A percentile compares a stretch with the other conserved stretches of the same genome.
phyloP scores from a whole-genome alignment of 1,140 invertebrate genomes.

The Drosophila azteca region DNA sequence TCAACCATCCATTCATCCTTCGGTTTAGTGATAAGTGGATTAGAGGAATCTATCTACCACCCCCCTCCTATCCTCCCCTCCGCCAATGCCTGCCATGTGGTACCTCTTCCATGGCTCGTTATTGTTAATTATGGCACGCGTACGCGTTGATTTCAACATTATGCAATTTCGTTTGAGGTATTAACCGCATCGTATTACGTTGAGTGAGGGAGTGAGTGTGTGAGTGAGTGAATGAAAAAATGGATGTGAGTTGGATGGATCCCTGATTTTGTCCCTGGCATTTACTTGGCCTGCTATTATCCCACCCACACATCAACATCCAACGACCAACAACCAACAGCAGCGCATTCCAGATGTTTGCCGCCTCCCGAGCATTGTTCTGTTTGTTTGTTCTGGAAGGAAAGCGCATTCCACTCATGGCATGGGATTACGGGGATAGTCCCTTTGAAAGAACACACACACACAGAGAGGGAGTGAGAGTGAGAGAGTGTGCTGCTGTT shows the following conservation, averaged over 20 bases:
- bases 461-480: too few relatives aligned
- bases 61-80: neutral
- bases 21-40: constrained; percentile 12
- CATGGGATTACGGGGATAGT: constrained; percentile 22
- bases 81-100: too few relatives aligned
- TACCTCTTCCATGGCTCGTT: constrained; percentile 19
- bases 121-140: constrained; percentile 54
- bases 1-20: too few relatives aligned
- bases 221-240: too few relatives aligned
- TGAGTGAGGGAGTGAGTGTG: neutral
- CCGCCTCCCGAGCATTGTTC: constrained; percentile 7
- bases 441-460: too few relatives aligned
- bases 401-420: constrained; percentile 31
- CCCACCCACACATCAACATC: constrained; percentile 9
- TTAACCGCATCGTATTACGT: constrained; percentile 42
- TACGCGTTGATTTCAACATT: constrained; percentile 60
- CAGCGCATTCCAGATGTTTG: neutral
- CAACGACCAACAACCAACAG: neutral
- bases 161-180: constrained; percentile 67
- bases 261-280: constrained; percentile 12
- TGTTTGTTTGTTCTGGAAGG: constrained; percentile 35
- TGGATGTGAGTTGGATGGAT: too few relatives aligned
- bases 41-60: constrained; percentile 7
- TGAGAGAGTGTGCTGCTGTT: neutral
- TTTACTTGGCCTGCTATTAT: constrained; percentile 35